Conservation (phyloP, 2,113 vertebrate genomes). For the Percina caprodes region DNA sequence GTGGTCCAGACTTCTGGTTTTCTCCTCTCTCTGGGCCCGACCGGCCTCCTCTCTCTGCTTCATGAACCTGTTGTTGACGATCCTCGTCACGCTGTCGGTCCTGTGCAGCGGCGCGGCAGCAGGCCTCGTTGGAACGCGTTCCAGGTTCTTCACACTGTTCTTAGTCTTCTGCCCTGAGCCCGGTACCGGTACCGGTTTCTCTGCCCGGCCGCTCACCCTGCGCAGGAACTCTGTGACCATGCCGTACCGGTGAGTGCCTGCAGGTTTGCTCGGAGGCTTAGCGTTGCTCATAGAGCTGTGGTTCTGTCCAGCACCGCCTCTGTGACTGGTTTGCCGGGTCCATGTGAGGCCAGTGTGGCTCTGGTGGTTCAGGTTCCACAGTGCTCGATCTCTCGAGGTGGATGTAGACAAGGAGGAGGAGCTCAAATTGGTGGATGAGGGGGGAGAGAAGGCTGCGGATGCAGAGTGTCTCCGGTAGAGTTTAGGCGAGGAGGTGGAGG, state of each 20-base stretch:
- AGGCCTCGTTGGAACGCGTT: constrained; percentile 74
- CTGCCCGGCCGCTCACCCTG: constrained; percentile 90
- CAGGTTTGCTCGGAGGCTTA: constrained; percentile 79
- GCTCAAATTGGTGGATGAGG: constrained; percentile 54
- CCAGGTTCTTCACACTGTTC: constrained; percentile 79
- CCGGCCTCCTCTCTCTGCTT: constrained; percentile 87
- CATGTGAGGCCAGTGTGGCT: constrained; percentile 87
- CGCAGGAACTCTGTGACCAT: constrained; percentile 96
- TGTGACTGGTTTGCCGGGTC: constrained; percentile 85
- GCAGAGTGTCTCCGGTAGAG: constrained; percentile 87
- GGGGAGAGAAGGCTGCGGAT: constrained; percentile 76
- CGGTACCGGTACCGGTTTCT: constrained; percentile 81
- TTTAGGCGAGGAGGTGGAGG: constrained; percentile 91
- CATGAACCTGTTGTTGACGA: constrained; percentile 92
- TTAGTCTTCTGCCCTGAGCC: constrained; percentile 74
- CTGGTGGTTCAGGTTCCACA: constrained; percentile 89
- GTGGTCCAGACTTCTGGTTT: constrained; percentile 47
- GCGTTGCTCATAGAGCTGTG: constrained; percentile 20
- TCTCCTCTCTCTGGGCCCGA: constrained; percentile 74
- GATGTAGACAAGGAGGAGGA: constrained; percentile 58
- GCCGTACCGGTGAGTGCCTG: constrained; percentile 87
- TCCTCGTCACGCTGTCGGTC: constrained; percentile 87
- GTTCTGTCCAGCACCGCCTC: constrained; percentile 49
- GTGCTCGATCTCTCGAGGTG: constrained; percentile 84
- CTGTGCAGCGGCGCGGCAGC: constrained; percentile 72